Base-by-base conservation (phyloP, 2,888 invertebrate species). In the Iphiclides podalirius region DNA sequence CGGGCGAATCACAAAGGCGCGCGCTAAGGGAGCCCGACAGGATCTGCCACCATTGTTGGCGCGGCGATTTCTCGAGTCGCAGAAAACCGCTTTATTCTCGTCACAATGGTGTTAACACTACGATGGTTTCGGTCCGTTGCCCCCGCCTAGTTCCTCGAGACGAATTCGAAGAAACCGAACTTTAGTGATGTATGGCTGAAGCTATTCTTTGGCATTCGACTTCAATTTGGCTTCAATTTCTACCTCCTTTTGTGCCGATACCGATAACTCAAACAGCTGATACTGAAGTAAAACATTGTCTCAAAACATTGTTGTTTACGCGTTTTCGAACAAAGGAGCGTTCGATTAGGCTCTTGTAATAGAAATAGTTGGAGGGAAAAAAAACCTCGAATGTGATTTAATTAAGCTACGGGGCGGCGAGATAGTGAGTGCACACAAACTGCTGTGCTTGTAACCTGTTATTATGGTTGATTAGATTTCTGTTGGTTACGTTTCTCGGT, bases 401-500 rank as follows among this genome's bases (percentile, higher is more conserved):
- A 88, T 87, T 86, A 86, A 82, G 77, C 77, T 82, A 84, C 81
- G 81, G 75, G 4, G 65, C 75, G 73, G 73, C 75, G 75, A 79
- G 79, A 80, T 78, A 78, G 79, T 78, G 77, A 79, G 79, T 79
- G 84, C 83, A 78, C 81, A 79, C 79, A 84, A 84, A 80, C 83
- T 79, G 79, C 70, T 37, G 78, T 70, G 73, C 75, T 72, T 72
- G 79, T 82, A 88, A 87, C 88, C 88, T 86, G 88, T 87, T 87
- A 88, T 88, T 88, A 88, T 78, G 79, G 65, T 85, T 87, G 88
- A 88, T 88, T 88, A 87, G 88, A 86, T 88, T 87, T 87, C 84
- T 84, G 87, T 86, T 83, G 82, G 86, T 84, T 85, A 83, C 83
- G 82, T 85, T 88, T 88, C 88, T 88, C 86, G 86, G 88, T 88